phyloP scores from a whole-genome alignment of 2,113 vertebrate species.

The Nesospiza acunhae region DNA sequence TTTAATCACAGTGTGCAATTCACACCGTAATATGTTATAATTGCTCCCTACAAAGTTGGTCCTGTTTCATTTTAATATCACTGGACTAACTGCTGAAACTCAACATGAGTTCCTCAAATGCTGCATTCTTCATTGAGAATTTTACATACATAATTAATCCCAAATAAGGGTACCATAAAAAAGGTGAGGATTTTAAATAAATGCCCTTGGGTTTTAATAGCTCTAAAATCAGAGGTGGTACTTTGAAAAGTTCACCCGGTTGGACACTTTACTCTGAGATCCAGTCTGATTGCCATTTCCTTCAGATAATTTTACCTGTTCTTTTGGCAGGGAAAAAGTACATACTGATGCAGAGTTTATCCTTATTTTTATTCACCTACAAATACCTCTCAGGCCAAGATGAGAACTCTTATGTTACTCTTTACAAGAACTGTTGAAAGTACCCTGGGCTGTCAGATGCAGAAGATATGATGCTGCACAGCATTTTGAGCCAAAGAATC shows the following conservation, averaged over 20 bases:
- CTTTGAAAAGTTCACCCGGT: slow-evolving; percentile 66
- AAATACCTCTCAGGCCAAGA: neutral
- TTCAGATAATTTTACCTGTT: slow-evolving; percentile 50
- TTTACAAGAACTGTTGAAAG: neutral
- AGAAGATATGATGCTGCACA: neutral
- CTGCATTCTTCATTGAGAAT: slow-evolving; percentile 35
- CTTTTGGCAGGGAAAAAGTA: neutral
- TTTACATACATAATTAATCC: slow-evolving; percentile 57
- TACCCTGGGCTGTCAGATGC: neutral
- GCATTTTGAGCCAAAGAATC: neutral
- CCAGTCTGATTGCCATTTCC: slow-evolving; percentile 54
- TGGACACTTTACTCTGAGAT: slow-evolving; percentile 57
- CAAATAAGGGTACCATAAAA: slow-evolving; percentile 30
- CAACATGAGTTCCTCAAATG: slow-evolving; percentile 39
- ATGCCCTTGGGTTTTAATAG: slow-evolving; percentile 35
- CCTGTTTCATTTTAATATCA: slow-evolving; percentile 67
- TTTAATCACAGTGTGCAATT: slow-evolving; percentile 78
- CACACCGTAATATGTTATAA: slow-evolving; percentile 73
- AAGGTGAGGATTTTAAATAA: slow-evolving; percentile 8
- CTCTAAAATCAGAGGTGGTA: slow-evolving; percentile 52
- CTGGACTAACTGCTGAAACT: slow-evolving; percentile 70
- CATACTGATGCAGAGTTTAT: neutral
- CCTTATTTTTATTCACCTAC: neutral
- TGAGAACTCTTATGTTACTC: neutral
- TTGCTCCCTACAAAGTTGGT: slow-evolving; percentile 73